Conservation (phyloP, 2,888 invertebrate genomes). For the Thecocarcelia acutangulata region DNA sequence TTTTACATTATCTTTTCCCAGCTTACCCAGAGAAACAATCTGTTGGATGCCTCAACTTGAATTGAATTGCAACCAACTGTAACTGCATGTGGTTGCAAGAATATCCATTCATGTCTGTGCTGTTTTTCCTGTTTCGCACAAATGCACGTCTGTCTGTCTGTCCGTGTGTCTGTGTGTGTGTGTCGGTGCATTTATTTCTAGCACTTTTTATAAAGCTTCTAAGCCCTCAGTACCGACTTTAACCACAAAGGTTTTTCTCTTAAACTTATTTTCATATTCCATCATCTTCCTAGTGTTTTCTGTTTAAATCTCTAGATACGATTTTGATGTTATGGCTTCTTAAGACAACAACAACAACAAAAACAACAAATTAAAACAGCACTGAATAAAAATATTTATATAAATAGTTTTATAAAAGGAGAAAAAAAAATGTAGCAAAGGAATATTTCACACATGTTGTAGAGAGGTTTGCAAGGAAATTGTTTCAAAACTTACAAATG, state of each 20-base stretch:
- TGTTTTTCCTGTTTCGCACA: neutral
- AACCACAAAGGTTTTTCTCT: conserved; percentile 52
- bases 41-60: conserved; percentile 46
- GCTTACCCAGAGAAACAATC: conserved; percentile 30
- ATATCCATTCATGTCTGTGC: neutral
- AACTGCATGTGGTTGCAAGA: conserved; percentile 20
- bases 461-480: neutral
- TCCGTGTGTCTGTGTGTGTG: too few species aligned
- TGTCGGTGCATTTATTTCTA: neutral
- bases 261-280: conserved; percentile 16
- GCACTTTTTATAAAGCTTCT: conserved; percentile 12
- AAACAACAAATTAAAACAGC: conserved; percentile 21
- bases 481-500: conserved; percentile 32
- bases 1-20: neutral
- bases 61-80: conserved; percentile 51
- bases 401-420: conserved; percentile 9
- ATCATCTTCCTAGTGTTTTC: conserved; percentile 10
- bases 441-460: conserved; percentile 14
- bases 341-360: conserved; percentile 36
- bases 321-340: conserved; percentile 59
- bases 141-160: conserved; percentile 27
- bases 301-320: conserved; percentile 60
- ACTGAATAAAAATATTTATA: conserved; percentile 39
- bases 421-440: neutral
- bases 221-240: conserved; percentile 61